A percentile compares a stretch with the other conserved stretches of the same genome.
Conservation (phyloP, 2,797 vertebrate species). For the Vespertilio murinus region DNA sequence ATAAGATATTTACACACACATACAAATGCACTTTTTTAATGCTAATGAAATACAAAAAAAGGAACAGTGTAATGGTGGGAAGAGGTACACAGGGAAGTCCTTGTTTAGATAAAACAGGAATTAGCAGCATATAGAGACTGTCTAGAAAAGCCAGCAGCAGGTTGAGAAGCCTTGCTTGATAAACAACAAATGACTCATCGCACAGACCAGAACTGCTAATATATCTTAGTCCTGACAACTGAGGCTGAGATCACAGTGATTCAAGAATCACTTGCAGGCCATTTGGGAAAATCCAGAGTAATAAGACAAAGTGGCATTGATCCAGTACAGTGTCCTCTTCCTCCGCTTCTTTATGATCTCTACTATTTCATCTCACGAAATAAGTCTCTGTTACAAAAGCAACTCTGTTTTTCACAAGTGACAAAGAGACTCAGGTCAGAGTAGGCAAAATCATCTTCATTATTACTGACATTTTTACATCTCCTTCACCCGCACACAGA, state of each 20-base stretch:
- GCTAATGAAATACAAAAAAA: background rate
- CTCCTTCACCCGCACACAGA: conserved; percentile 16
- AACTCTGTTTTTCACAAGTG: conserved; percentile 53
- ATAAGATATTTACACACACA: background rate
- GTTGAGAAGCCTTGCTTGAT: background rate
- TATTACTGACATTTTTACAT: conserved; percentile 56
- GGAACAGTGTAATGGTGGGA: background rate
- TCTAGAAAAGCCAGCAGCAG: background rate
- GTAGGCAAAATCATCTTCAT: conserved; percentile 33
- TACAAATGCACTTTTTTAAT: background rate
- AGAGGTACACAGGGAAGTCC: background rate
- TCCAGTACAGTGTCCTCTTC: conserved; percentile 60
- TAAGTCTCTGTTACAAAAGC: conserved; percentile 53
- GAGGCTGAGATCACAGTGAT: conserved; percentile 59
- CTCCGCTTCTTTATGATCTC: conserved; percentile 51
- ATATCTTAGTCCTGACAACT: conserved; percentile 20
- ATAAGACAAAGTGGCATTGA: conserved; percentile 63
- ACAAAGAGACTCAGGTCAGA: conserved; percentile 22
- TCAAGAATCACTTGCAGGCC: conserved; percentile 67
- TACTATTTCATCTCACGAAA: conserved; percentile 66
- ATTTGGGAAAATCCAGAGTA: conserved; percentile 67
- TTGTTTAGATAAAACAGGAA: background rate
- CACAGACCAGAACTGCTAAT: conserved; percentile 57
- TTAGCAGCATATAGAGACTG: background rate
- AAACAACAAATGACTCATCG: conserved; percentile 50